Evolutionary conservation across 1,140 invertebrate genomes (phyloP).

Genomic region (Drosophila albomicans): DNA sequence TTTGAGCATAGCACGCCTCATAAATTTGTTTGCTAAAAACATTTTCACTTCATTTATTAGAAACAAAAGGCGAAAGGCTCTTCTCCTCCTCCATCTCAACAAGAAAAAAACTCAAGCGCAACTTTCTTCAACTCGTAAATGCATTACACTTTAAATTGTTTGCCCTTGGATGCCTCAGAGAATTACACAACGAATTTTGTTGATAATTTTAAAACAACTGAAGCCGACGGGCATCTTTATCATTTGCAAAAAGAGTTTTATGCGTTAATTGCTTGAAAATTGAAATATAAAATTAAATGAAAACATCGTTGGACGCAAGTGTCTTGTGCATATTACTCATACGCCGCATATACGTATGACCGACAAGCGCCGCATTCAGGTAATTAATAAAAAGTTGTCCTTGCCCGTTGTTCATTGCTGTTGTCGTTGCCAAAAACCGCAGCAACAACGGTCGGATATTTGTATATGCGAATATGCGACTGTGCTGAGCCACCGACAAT

Average conservation of each 20-base stretch:
- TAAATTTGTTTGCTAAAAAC: slow-evolving; percentile 80
- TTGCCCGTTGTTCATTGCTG: slow-evolving; percentile 35
- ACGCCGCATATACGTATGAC: slow-evolving; percentile 51
- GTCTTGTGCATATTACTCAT: slow-evolving; percentile 70
- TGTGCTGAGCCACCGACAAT: slow-evolving; percentile 50
- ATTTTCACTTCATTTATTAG: slow-evolving; percentile 84
- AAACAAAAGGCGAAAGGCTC: slow-evolving; percentile 34
- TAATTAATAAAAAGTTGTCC: slow-evolving; percentile 80
- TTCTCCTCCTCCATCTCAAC: not conserved
- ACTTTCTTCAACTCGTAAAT: slow-evolving; percentile 10
- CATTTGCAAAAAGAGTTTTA: slow-evolving; percentile 62
- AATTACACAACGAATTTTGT: slow-evolving; percentile 4
- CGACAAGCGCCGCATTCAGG: slow-evolving; percentile 71
- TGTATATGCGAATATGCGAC: slow-evolving; percentile 4
- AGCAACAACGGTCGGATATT: slow-evolving; percentile 31
- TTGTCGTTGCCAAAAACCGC: slow-evolving; percentile 49
- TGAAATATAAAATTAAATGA: slow-evolving; percentile 83
- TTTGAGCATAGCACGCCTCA: slow-evolving; percentile 71
- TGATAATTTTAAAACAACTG: slow-evolving; percentile 51
- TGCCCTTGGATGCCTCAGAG: slow-evolving; percentile 26
- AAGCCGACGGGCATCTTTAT: slow-evolving; percentile 62
- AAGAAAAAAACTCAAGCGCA: not conserved
- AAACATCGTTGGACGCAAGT: slow-evolving; percentile 69
- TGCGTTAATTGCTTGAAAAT: slow-evolving; percentile 82
- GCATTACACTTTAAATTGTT: slow-evolving; percentile 33